Conservation (phyloP, 2,797 vertebrate species). For the Helarctos malayanus region DNA sequence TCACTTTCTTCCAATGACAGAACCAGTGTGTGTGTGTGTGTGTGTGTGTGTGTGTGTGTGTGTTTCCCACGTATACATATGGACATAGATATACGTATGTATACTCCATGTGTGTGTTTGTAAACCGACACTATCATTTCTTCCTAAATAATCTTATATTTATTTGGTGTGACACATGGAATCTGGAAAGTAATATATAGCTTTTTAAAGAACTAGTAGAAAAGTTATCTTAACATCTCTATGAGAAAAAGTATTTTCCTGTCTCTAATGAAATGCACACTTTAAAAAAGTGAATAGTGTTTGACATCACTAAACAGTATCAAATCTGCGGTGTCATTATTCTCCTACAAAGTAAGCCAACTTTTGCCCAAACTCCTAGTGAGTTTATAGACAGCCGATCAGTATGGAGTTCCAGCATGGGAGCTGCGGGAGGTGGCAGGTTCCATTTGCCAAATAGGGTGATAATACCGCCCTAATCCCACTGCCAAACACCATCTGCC, state of each 20-base stretch:
- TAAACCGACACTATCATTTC: not conserved
- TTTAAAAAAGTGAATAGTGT: not conserved
- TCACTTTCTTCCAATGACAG: not conserved
- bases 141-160: not conserved
- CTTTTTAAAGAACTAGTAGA: not conserved
- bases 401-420: not conserved
- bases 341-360: not conserved
- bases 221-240: slow-evolving; percentile 1
- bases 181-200: not conserved
- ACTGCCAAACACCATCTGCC: not conserved
- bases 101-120: no score
- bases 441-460: not conserved
- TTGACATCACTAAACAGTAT: not conserved
- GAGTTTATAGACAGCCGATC: not conserved
- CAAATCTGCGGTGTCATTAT: not conserved
- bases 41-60: no score
- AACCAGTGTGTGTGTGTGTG: not conserved
- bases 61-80: not conserved
- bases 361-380: not conserved
- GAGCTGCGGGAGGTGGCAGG: no score
- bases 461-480: no score
- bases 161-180: not conserved
- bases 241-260: not conserved
- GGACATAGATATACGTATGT: not conserved
- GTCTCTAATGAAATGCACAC: not conserved